phyloP scores from a whole-genome alignment of 2,888 invertebrate species.

The Pheosia gnoma region DNA sequence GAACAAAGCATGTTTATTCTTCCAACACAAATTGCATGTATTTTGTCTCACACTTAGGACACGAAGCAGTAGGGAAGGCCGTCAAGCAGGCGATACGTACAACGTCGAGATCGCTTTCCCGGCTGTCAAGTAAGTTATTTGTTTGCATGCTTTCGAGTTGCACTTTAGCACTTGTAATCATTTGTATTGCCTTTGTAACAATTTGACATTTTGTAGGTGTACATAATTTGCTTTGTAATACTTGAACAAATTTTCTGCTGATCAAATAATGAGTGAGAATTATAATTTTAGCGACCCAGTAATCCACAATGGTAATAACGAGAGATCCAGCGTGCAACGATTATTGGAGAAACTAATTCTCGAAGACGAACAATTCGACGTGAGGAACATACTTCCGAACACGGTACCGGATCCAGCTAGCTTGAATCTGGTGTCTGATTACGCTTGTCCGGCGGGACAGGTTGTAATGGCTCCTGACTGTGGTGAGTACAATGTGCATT shows the following conservation, averaged over 20 bases:
- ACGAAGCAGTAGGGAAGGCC: slow-evolving; percentile 89
- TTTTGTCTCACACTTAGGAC: slow-evolving; percentile 86
- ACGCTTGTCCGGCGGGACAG: slow-evolving; percentile 96
- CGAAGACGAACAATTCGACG: slow-evolving; percentile 97
- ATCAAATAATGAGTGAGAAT: slow-evolving; percentile 4
- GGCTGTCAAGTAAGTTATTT: slow-evolving; percentile 91
- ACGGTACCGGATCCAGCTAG: slow-evolving; percentile 97
- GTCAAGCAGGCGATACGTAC: slow-evolving; percentile 95
- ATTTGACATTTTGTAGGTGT: slow-evolving; percentile 23
- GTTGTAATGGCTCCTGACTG: slow-evolving; percentile 97
- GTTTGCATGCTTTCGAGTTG: slow-evolving; percentile 56
- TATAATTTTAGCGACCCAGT: slow-evolving; percentile 91
- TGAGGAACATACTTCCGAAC: slow-evolving; percentile 95
- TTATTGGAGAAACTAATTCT: slow-evolving; percentile 95
- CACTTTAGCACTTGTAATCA: slow-evolving; percentile 50
- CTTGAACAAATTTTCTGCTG: slow-evolving; percentile 8
- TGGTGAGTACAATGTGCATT: slow-evolving; percentile 82
- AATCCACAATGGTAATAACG: slow-evolving; percentile 93
- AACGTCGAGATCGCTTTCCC: slow-evolving; percentile 96
- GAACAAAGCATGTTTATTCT: slow-evolving; percentile 64
- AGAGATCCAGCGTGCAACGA: slow-evolving; percentile 92
- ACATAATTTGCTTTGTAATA: slow-evolving; percentile 13
- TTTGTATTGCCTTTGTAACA: slow-evolving; percentile 18
- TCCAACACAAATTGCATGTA: slow-evolving; percentile 79
- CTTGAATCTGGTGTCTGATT: slow-evolving; percentile 93